Evolutionary conservation across 2,888 invertebrate genomes (phyloP).

Genomic region (Nipponacmea schrenckii): DNA sequence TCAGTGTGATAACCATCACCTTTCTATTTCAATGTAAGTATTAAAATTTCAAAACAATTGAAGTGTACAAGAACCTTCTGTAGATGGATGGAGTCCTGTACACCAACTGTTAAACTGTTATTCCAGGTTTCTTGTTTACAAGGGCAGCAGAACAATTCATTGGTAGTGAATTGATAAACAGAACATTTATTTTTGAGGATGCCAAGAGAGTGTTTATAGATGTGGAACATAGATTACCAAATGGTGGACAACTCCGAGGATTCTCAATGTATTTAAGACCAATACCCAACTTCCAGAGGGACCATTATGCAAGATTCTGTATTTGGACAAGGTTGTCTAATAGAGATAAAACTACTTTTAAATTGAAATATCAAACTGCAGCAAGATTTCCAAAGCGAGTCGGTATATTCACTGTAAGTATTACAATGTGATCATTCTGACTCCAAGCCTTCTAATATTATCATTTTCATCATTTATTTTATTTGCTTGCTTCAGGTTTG

Average conservation of each 20-base stretch:
- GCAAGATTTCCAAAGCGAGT: neutral
- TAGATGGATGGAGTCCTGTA: too few relatives aligned
- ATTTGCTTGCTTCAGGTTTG: too few relatives aligned
- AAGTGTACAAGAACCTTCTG: too few relatives aligned
- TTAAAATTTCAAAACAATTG: too few relatives aligned
- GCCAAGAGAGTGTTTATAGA: constrained; percentile 1
- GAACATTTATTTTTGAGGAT: neutral
- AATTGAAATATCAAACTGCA: neutral
- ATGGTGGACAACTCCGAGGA: neutral
- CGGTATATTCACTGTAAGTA: neutral
- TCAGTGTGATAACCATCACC: too few relatives aligned
- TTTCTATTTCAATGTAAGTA: too few relatives aligned
- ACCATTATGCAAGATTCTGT: neutral
- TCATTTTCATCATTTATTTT: too few relatives aligned
- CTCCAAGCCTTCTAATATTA: too few relatives aligned
- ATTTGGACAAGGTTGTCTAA: neutral
- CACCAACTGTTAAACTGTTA: too few relatives aligned
- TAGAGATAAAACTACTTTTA: neutral
- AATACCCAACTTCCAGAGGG: neutral
- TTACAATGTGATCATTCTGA: too few relatives aligned
- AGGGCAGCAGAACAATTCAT: neutral
- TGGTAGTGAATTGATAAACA: neutral
- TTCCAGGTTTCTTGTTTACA: neutral
- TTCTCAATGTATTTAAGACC: neutral
- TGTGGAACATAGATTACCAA: neutral